Evolutionary conservation across 2,113 vertebrate species (phyloP).

Genomic region (Larimichthys crocea): DNA sequence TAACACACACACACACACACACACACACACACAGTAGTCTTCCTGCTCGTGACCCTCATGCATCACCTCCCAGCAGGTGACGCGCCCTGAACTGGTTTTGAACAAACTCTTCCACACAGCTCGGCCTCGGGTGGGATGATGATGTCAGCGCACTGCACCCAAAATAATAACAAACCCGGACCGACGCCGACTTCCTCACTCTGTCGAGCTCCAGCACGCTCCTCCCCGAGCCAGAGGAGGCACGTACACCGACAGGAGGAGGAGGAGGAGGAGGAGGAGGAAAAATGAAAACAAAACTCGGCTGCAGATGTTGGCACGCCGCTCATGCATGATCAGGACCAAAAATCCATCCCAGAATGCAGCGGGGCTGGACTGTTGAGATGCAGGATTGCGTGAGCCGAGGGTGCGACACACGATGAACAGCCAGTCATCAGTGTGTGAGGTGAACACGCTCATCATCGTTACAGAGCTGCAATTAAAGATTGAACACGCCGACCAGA

Average conservation of each 20-base stretch:
- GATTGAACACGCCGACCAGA: slow-evolving; percentile 10
- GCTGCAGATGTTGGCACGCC: slow-evolving; percentile 16
- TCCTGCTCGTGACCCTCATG: neutral
- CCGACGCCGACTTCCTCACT: neutral
- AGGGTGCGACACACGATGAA: neutral
- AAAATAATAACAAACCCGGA: slow-evolving; percentile 68
- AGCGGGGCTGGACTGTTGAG: neutral
- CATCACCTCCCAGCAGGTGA: neutral
- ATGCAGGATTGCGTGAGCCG: slow-evolving; percentile 3
- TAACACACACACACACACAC: neutral
- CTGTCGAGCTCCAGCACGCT: neutral
- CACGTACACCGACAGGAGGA: slow-evolving; percentile 5
- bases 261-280: neutral
- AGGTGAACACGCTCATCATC: neutral
- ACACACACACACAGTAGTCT: neutral
- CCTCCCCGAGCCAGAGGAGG: neutral
- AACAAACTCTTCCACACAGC: slow-evolving; percentile 3
- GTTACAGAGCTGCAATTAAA: neutral
- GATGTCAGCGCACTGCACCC: slow-evolving; percentile 70
- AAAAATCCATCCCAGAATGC: neutral
- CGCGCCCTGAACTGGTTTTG: too few species aligned
- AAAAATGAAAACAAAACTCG: slow-evolving; percentile 20
- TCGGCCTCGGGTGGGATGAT: slow-evolving; percentile 24
- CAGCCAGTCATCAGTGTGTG: too few species aligned
- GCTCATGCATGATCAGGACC: neutral